Percentiles rank a stretch among this genome's conserved stretches.
Conservation (phyloP, 2,888 invertebrate genomes). For the Norana najaformis region DNA sequence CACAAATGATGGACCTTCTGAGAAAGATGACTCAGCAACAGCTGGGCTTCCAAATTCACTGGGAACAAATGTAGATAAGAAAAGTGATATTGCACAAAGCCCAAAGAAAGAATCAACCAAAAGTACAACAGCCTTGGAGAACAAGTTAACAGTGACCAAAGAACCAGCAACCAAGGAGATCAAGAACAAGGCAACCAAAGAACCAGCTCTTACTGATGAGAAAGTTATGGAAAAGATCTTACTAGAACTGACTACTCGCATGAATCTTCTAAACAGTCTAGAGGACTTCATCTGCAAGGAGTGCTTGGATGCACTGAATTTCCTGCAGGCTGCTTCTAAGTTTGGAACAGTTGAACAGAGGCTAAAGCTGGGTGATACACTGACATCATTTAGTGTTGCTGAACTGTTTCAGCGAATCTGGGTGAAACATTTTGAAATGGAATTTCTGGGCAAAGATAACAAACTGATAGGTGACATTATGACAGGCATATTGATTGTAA, state of each 20-base stretch:
- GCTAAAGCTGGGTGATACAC: neutral
- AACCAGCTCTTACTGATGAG: neutral
- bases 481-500: conserved; percentile 22
- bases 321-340: neutral
- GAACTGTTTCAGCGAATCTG: conserved; percentile 32
- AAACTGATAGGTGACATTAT: neutral
- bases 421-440: conserved; percentile 13
- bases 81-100: neutral
- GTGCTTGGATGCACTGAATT: neutral
- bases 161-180: neutral
- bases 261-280: neutral
- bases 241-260: conserved; percentile 9
- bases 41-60: neutral
- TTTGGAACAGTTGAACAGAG: neutral
- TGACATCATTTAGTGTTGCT: neutral
- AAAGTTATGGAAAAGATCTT: neutral
- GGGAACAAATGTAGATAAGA: neutral
- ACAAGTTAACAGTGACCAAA: neutral
- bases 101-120: neutral
- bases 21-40: neutral
- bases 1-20: neutral
- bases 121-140: neutral
- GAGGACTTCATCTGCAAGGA: neutral
- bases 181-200: neutral
- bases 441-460: neutral